These are phyloP conservation scores for Morbakka virulenta DNA, from an alignment of 30 jellyfish, hydroid and myxozoan genomes.

Conservation along the genomic window DNA sequence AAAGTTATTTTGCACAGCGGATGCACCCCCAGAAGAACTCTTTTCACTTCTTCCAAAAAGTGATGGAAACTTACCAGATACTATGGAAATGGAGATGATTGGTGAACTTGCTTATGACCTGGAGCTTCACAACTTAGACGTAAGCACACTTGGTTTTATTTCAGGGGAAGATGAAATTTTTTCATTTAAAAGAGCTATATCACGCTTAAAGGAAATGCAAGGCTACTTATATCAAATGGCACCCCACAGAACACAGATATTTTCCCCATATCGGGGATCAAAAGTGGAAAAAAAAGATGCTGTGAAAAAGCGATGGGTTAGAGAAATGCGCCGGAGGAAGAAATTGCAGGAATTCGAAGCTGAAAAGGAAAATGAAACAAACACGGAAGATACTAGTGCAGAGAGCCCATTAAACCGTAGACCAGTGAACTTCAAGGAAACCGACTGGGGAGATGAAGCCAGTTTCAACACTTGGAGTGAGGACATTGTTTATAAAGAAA, in stretches of 20 bases:
- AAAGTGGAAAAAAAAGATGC: slow-evolving; percentile 46
- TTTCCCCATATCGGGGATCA: slow-evolving; percentile 68
- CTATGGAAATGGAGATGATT: slow-evolving; percentile 81
- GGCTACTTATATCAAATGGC: slow-evolving; percentile 51
- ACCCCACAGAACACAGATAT: slow-evolving; percentile 45
- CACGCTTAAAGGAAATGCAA: slow-evolving; percentile 78
- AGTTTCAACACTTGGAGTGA: slow-evolving; percentile 69
- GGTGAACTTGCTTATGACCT: slow-evolving; percentile 90
- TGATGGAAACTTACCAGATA: slow-evolving; percentile 22
- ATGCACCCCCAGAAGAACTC: slow-evolving; percentile 62
- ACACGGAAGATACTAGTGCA: slow-evolving; percentile 6
- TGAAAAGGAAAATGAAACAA: slow-evolving; percentile 9
- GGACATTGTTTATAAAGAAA: slow-evolving; percentile 29
- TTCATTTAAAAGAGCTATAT: slow-evolving; percentile 70
- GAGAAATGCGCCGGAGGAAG: slow-evolving; percentile 51
- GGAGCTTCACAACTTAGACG: slow-evolving; percentile 45
- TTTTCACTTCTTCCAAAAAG: slow-evolving; percentile 64
- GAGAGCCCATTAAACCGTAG: background rate
- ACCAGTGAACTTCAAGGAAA: slow-evolving; percentile 29
- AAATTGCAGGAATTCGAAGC: slow-evolving; percentile 48
- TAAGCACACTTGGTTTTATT: slow-evolving; percentile 52
- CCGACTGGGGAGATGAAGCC: slow-evolving; percentile 96
- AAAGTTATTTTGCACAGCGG: slow-evolving; percentile 66
- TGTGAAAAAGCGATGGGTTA: slow-evolving; percentile 46
- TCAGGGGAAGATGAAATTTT: slow-evolving; percentile 89